Base-by-base conservation (phyloP, 2,888 invertebrate genomes). In the Baccha elongata region DNA sequence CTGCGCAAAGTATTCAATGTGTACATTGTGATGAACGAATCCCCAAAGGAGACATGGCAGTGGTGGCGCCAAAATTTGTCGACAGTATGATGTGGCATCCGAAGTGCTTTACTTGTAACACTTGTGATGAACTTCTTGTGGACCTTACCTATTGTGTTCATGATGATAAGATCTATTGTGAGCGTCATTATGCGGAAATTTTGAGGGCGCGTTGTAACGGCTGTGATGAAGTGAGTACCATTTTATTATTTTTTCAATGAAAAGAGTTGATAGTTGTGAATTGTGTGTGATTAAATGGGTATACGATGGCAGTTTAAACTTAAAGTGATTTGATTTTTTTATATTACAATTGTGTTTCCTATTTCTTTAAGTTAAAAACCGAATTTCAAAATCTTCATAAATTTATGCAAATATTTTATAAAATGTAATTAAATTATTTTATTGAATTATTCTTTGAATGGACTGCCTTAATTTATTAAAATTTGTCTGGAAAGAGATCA, bases 101-200 rank as follows among this genome's bases (percentile, higher is more conserved):
- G 2, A 93, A 95, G 67, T 99, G 99, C 91, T 99, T 99, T 91
- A 93, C 94, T 73, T 99, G 99, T 91, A 92, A 93, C 86, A 94
- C 94, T 72, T 99, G 99, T 92, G 94, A 95, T 87, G 97, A 99
- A 91, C 93, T 98, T 68, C 94, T 99, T 79, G 98, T 99, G 83
- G 99, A 99, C 91, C 93, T 99, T 88, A 96, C 97, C 60, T 99
- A 99, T 92, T 99, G 99, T 91, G 95, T 96, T 85, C 93, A 96
- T 89, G 97, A 97, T 87, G 96, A 96, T 86, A 93, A 94, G 85
- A 92, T 97, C 85, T 98, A 95, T 92, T 98, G 98, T 91, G 98
- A 97, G 88, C 93, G 98, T 85, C 99, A 99, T 92, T 99, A 98
- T 91, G 98, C 98, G 60, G 99, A 99, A 91, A 94, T 96, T 88